Evolutionary conservation across 2,888 invertebrate species (phyloP), one percentile per base, ranked within the genome.

Genomic region (Epistrophe eligans): DNA sequence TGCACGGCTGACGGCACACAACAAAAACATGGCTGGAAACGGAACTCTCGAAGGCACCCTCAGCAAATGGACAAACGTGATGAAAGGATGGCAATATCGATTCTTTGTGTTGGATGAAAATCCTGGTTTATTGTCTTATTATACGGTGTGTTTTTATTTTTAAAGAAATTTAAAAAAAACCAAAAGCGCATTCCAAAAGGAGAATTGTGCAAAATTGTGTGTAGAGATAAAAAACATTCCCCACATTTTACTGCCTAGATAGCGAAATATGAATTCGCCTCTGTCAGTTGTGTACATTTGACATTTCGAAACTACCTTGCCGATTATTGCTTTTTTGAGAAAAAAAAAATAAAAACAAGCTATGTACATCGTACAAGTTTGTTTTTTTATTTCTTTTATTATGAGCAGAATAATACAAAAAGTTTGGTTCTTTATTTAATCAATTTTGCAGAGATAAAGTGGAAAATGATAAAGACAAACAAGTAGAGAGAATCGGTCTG

Each of bases 31-130:
- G 87, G 87, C 87, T 87, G 79, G 87, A 50, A 89, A 89, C 73
- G 90, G 91, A 45, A 91, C 91, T 15, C 89, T 93, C 84, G 93
- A 93, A 89, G 93, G 93, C 60, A 92, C 93, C 1, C 90, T 93
- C 35, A 93, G 92, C 90, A 93, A 93, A 90, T 93, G 93, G 93
- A 93, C 93, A 38, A 93, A 93, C 81, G 93, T 93, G 50, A 93
- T 93, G 93, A 93, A 93, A 88, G 99, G 99, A 89, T 99, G 99
- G 99, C 99, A 99, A 93, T 99, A 99, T 94, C 95, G 99, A 90
- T 99, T 99, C 98, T 99, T 99, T 94, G 99, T 99, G 90, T 94
- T 99, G 90, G 99, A 99, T 94, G 98, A 99, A 93, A 98, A 97
- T 93, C 97, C 98, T 90, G 99, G 99, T 72, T 95, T 99, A 87